Evolutionary conservation across 2,888 invertebrate species (phyloP).

Genomic region (Eucera pruinosa): DNA sequence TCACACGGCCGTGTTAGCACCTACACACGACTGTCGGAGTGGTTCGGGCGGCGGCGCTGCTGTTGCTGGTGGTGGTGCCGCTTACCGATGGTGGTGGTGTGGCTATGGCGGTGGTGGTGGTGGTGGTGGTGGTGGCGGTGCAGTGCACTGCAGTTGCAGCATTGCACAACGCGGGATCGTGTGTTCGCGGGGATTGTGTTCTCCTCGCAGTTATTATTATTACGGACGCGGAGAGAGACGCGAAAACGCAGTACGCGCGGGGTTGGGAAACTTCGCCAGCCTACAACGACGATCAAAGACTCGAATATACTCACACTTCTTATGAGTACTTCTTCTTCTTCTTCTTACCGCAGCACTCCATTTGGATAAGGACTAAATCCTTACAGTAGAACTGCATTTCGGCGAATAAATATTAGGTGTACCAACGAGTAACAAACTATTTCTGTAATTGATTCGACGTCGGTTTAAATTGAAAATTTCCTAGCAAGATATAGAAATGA

Average conservation of each 20-base stretch:
- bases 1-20: constrained; percentile 57
- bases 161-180: constrained; percentile 69
- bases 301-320: neutral
- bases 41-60: constrained; percentile 27
- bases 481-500: no score
- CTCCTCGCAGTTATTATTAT: constrained; percentile 62
- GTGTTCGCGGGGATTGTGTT: constrained; percentile 66
- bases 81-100: constrained; percentile 15
- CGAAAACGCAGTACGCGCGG: constrained; percentile 44
- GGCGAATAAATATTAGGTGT: no score
- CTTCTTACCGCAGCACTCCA: neutral
- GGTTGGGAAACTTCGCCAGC: constrained; percentile 56
- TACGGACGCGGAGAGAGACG: constrained; percentile 42
- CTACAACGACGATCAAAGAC: neutral
- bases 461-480: no score
- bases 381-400: no score
- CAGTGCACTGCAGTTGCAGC: constrained; percentile 60
- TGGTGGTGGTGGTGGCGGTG: constrained; percentile 38
- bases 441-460: no score
- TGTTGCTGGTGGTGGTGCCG: constrained; percentile 11
- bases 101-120: constrained; percentile 34
- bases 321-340: no score
- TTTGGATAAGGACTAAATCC: no score
- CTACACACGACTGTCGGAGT: constrained; percentile 44
- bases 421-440: no score